Evolutionary conservation across 2,797 vertebrate genomes (phyloP).

Genomic region (Phrynocephalus vlangalii): DNA sequence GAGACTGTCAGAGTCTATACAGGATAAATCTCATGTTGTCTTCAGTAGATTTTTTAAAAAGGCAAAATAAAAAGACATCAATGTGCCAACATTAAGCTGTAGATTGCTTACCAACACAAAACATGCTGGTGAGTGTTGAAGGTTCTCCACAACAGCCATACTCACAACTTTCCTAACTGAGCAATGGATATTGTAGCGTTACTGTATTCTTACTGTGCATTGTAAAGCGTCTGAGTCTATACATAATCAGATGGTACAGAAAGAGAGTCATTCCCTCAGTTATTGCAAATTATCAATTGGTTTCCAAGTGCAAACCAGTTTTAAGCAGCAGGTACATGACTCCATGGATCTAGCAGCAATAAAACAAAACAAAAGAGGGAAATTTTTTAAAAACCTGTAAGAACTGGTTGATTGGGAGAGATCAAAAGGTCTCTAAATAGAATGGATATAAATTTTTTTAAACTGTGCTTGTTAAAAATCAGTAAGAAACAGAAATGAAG

Average conservation of each 20-base stretch:
- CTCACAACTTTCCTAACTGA: not conserved
- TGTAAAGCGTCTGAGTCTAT: not conserved
- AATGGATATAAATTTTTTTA: not conserved
- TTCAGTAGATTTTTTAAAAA: not conserved
- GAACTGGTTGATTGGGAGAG: not conserved
- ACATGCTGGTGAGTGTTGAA: not conserved
- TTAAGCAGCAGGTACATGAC: not conserved
- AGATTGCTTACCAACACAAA: not conserved
- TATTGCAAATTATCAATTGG: not conserved
- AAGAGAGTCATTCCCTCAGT: not conserved
- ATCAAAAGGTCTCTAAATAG: not conserved
- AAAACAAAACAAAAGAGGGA: too few relatives aligned
- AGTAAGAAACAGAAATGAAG: not conserved
- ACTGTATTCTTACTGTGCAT: not conserved
- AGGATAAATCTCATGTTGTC: not conserved
- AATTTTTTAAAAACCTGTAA: not conserved
- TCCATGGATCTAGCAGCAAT: not conserved
- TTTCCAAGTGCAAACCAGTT: not conserved
- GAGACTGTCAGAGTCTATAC: not conserved
- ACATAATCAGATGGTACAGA: not conserved
- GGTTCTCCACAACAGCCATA: not conserved
- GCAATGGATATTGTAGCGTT: not conserved
- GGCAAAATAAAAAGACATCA: not conserved
- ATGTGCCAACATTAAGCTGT: not conserved
- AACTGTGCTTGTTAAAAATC: slow-evolving; percentile 8